These are phyloP conservation scores for Hydroisotoma schaefferi DNA, from an alignment of 2,888 invertebrate species.

Conservation along the genomic window DNA sequence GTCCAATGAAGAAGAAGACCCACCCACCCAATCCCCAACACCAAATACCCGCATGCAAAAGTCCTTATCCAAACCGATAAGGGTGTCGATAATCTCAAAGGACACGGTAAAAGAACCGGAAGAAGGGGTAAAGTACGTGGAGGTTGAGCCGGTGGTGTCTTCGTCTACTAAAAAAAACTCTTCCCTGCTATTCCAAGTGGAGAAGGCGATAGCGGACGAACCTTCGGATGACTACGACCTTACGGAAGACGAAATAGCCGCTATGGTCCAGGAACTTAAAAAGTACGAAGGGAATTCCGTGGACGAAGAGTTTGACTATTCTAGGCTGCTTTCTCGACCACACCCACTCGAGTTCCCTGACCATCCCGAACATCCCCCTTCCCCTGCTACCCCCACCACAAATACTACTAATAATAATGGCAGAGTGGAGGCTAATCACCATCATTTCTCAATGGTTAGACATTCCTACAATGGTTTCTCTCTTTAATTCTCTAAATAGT, in stretches of 20 bases:
- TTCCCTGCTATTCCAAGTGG: background rate
- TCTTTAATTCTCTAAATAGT: no score
- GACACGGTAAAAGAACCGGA: background rate
- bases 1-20: no score
- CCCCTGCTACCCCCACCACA: no score
- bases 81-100: background rate
- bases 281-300: conserved; percentile 36
- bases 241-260: conserved; percentile 39
- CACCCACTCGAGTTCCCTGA: conserved; percentile 47
- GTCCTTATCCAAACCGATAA: background rate
- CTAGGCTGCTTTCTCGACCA: conserved; percentile 20
- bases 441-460: no score
- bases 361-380: conserved; percentile 46
- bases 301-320: conserved; percentile 19
- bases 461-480: no score
- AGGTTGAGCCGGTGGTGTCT: conserved; percentile 22
- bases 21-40: no score
- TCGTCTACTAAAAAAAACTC: background rate
- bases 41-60: no score
- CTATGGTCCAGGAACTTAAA: conserved; percentile 42
- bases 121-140: conserved; percentile 14
- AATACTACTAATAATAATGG: no score
- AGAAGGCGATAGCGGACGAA: conserved; percentile 4
- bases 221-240: conserved; percentile 28
- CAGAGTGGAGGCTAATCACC: no score